Percentiles rank a stretch among this genome's conserved stretches.
These are phyloP conservation scores for Stenodema calcarata DNA, from an alignment of 2,888 invertebrate genomes.

Conservation along the genomic window DNA sequence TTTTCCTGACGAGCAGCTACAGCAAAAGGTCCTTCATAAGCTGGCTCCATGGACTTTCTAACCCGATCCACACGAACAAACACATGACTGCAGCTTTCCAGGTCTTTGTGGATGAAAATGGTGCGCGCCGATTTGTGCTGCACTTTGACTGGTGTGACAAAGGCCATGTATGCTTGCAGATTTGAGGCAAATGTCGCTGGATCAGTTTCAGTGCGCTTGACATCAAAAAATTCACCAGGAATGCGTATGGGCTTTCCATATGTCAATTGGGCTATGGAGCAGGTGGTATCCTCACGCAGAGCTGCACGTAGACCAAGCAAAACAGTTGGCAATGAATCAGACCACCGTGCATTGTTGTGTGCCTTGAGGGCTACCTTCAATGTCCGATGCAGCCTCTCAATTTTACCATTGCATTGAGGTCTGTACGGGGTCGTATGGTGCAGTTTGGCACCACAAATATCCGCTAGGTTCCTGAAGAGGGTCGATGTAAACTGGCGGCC, in stretches of 20 bases:
- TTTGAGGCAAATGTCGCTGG: not conserved
- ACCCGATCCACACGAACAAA: slow-evolving; percentile 44
- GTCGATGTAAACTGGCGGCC: slow-evolving; percentile 60
- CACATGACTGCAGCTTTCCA: slow-evolving; percentile 10
- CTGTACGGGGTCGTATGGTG: slow-evolving; percentile 17
- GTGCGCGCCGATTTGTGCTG: not conserved
- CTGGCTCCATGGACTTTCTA: slow-evolving; percentile 34
- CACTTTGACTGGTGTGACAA: not conserved
- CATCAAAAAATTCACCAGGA: slow-evolving; percentile 57
- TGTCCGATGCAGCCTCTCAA: slow-evolving; percentile 44
- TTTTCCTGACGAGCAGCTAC: slow-evolving; percentile 37
- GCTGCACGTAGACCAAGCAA: slow-evolving; percentile 44
- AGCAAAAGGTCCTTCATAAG: slow-evolving; percentile 44
- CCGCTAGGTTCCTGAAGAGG: slow-evolving; percentile 56
- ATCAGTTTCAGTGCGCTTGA: not conserved
- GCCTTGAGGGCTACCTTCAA: slow-evolving; percentile 42
- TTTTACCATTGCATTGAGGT: slow-evolving; percentile 38
- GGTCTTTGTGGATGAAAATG: slow-evolving; percentile 17
- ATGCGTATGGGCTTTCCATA: slow-evolving; percentile 59
- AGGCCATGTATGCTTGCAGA: not conserved
- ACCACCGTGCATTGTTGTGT: not conserved
- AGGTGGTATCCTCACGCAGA: slow-evolving; percentile 1
- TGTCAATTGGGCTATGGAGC: slow-evolving; percentile 59
- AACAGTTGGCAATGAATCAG: slow-evolving; percentile 23
- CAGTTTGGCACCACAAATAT: slow-evolving; percentile 24